phyloP scores from a whole-genome alignment of 1,140 invertebrate species.

The Ceratosolen fusciceps region DNA sequence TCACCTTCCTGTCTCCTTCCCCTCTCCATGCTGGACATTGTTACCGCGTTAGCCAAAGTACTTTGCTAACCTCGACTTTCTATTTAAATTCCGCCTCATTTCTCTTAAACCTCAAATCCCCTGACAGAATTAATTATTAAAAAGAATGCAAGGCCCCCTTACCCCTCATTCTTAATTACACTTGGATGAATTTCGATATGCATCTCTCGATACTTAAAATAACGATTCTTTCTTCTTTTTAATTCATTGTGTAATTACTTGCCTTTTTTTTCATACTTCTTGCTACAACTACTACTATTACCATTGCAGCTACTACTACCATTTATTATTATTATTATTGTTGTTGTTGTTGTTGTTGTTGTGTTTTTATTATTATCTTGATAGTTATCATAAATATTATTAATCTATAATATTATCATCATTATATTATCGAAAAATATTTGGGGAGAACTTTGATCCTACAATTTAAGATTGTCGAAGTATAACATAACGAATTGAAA shows the following conservation, averaged over 20 bases:
- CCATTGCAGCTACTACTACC: too few species aligned
- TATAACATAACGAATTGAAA: constrained; percentile 36
- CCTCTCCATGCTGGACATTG: too few species aligned
- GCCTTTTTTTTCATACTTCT: too few species aligned
- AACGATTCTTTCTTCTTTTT: not conserved
- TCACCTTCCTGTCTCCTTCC: too few species aligned
- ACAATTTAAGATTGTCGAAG: constrained; percentile 44
- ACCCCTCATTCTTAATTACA: constrained; percentile 17
- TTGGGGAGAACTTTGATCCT: constrained; percentile 37
- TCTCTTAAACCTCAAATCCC: not conserved
- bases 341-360: too few species aligned
- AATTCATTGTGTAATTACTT: too few species aligned
- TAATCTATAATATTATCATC: constrained; percentile 8
- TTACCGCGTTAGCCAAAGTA: constrained; percentile 43
- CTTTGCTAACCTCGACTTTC: constrained; percentile 44
- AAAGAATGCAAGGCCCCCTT: constrained; percentile 31
- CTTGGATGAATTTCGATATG: constrained; percentile 34
- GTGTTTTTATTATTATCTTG: too few species aligned
- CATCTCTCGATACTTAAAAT: not conserved
- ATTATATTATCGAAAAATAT: constrained; percentile 48
- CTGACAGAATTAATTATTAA: not conserved
- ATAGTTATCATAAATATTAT: not conserved
- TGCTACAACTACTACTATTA: too few species aligned
- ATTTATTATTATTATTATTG: too few species aligned
- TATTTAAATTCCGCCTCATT: constrained; percentile 13